Percentiles rank a stretch among this genome's conserved stretches.
Evolutionary conservation across 2,113 vertebrate genomes (phyloP).

Genomic region (Tetrax tetrax): DNA sequence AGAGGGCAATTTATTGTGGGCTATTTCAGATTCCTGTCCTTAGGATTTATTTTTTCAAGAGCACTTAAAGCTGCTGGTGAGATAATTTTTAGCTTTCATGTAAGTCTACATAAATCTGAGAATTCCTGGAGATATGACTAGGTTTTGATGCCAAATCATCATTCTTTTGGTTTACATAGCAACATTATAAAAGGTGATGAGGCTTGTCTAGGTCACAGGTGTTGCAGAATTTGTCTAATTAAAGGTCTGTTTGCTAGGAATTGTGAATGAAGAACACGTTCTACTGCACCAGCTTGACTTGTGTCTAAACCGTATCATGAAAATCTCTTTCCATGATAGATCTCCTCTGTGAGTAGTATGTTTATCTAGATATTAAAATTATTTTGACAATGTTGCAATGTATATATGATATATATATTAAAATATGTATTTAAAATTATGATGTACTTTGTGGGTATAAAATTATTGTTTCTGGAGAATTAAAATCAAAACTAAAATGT

Average conservation of each 20-base stretch:
- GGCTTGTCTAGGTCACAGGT: constrained; percentile 9
- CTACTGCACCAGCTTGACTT: neutral
- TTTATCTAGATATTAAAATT: neutral
- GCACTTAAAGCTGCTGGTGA: neutral
- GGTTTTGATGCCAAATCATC: neutral
- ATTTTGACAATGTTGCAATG: neutral
- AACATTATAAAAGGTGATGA: neutral
- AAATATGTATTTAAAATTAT: neutral
- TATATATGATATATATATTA: too few species aligned
- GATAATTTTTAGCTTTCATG: neutral
- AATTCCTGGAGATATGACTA: neutral
- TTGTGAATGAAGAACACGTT: neutral
- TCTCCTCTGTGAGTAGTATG: neutral
- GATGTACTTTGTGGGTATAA: neutral
- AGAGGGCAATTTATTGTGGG: neutral
- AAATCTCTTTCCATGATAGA: neutral
- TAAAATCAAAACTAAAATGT: neutral
- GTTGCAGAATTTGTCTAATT: constrained; percentile 35
- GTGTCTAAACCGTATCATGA: neutral
- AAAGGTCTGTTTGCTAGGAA: constrained; percentile 23
- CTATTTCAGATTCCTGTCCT: neutral
- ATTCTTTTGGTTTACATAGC: neutral
- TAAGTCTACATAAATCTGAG: neutral
- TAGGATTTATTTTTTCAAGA: neutral
- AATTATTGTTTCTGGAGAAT: neutral